Percentiles rank a stretch among this genome's conserved stretches.
phyloP scores from a whole-genome alignment of 2,113 vertebrate genomes.

The Maylandia zebra region DNA sequence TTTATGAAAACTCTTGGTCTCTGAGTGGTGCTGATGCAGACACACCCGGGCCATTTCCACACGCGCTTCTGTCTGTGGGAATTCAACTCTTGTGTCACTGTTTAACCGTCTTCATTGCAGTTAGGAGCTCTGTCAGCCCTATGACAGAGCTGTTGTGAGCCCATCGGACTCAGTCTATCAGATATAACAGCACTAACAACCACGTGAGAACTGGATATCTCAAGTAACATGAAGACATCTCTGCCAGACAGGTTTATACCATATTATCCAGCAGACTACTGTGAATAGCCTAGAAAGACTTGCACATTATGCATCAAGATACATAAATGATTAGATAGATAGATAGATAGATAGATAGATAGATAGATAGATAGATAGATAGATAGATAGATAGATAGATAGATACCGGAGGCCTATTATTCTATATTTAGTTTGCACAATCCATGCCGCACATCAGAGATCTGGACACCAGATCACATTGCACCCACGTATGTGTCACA shows the following conservation, averaged over 20 bases:
- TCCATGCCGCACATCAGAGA: neutral
- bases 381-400: neutral
- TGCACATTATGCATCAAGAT: neutral
- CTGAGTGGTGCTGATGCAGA: constrained; percentile 55
- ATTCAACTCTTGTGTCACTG: constrained; percentile 34
- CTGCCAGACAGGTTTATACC: neutral
- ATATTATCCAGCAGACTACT: neutral
- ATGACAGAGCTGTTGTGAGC: neutral
- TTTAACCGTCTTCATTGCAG: neutral
- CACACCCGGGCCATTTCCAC: constrained; percentile 57
- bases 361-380: constrained; percentile 6
- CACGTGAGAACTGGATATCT: neutral
- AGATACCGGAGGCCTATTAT: neutral
- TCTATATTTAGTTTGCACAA: neutral
- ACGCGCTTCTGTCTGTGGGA: constrained; percentile 19
- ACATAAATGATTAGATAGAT: neutral
- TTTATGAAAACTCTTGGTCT: constrained; percentile 37
- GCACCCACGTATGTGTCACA: neutral
- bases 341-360: constrained; percentile 34
- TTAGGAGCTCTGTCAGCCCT: neutral
- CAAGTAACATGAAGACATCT: constrained; percentile 11
- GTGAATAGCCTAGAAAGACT: neutral
- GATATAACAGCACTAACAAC: constrained; percentile 5
- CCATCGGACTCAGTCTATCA: neutral
- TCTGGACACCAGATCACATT: neutral